Conservation (phyloP, 2,113 vertebrate genomes). For the Hiodon alosoides region DNA sequence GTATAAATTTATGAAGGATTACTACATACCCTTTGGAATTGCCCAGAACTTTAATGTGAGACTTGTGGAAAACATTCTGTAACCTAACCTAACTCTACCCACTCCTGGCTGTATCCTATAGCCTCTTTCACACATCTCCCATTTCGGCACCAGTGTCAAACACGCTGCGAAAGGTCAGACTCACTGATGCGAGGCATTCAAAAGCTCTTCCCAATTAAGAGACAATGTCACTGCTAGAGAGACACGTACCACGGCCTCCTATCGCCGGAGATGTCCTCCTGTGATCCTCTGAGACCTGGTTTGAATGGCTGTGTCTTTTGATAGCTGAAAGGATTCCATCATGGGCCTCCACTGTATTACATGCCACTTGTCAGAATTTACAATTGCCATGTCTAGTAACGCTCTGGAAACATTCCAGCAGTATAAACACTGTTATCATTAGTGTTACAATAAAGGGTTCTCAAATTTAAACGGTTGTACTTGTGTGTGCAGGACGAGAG, state of each 20-base stretch:
- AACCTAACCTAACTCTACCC: not conserved
- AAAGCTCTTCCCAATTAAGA: not conserved
- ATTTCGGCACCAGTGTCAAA: not conserved
- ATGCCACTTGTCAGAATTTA: not conserved
- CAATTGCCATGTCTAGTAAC: not conserved
- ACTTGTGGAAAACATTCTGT: too few relatives aligned
- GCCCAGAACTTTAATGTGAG: too few relatives aligned
- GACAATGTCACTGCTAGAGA: not conserved
- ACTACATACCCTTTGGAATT: too few relatives aligned
- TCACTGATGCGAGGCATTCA: not conserved
- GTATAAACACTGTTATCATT: not conserved
- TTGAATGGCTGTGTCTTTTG: not conserved
- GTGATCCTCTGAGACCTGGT: not conserved
- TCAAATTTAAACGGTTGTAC: not conserved
- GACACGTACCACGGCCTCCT: not conserved
- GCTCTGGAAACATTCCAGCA: not conserved
- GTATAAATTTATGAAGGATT: too few relatives aligned
- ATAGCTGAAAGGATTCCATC: not conserved
- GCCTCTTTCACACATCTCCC: not conserved
- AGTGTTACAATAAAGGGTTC: not conserved
- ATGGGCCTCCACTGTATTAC: not conserved
- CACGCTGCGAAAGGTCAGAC: not conserved
- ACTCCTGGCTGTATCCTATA: not conserved
- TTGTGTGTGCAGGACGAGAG: constrained; percentile 76
- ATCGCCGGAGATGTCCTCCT: not conserved